Conservation (phyloP, 2,888 invertebrate species). For the Orthosia cruda region DNA sequence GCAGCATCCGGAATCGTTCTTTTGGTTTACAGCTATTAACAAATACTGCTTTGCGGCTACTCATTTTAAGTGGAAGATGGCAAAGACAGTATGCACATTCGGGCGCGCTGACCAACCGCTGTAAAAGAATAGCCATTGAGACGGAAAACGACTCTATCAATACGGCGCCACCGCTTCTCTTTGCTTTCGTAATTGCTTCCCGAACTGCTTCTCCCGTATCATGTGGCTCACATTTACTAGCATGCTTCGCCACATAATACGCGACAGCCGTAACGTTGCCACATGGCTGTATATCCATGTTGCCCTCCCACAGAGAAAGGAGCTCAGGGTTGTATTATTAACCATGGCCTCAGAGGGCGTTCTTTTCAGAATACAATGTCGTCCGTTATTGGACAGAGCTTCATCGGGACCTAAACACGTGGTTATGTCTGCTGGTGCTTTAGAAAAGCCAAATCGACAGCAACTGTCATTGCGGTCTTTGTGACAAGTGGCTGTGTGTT, state of each 20-base stretch:
- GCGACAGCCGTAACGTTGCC: conserved; percentile 73
- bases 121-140: no score
- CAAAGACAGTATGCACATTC: no score
- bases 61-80: no score
- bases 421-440: conserved; percentile 56
- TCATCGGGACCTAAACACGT: conserved; percentile 66
- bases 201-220: no score
- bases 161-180: no score
- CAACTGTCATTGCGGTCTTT: conserved; percentile 40
- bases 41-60: not conserved
- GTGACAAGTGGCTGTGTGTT: conserved; percentile 63
- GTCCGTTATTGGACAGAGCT: conserved; percentile 69
- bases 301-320: conserved; percentile 71
- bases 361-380: conserved; percentile 72
- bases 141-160: no score
- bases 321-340: conserved; percentile 71
- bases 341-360: conserved; percentile 62
- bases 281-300: conserved; percentile 77
- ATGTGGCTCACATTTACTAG: conserved; percentile 55
- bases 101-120: no score
- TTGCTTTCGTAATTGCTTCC: no score
- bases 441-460: conserved; percentile 69
- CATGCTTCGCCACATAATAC: conserved; percentile 73
- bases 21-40: not conserved
- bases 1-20: no score